Base-by-base conservation (phyloP, 1,140 invertebrate species). In the Drosophila kepulauana region DNA sequence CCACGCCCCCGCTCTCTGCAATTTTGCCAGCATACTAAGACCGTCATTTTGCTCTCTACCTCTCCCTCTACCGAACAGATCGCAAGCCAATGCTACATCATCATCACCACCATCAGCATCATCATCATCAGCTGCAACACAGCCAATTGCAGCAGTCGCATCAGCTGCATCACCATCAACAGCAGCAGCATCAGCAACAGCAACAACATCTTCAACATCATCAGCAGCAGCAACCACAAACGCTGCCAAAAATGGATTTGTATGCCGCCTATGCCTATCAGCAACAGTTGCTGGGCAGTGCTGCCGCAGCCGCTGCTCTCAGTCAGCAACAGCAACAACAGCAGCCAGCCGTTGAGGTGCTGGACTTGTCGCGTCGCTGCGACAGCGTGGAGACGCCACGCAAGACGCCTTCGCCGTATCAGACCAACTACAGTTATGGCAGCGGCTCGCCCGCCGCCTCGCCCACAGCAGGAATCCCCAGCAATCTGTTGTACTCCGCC, bases 331-430 rank as follows among this genome's bases (percentile, higher is more conserved):
- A 81, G n/a, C 84, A 80, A 8, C 84, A 76, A 20, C 75, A 58
- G 11, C 68, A 64, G 7, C 69, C 64, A 33, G 63, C 74, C 3
- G 78, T 77, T 4, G 91, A 90, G 59, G 92, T 89, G 6, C 64
- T 93, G 54, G 93, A 93, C 79, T 74, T 93, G 28, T 93, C 93
- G 5, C 79, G 82, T 11, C 91, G 87, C 61, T 91, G 92, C 41
- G 91, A 92, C 75, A 91, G 88, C 28, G 86, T 91, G n/a, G 92
- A 92, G 69, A 85, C 88, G 3, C 64, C 90, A 25, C 67, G 89
- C 25, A 92, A 93, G 75, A 92, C 92, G 0, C 84, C 91, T 1
- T 92, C 92, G 1, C 92, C 92, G 1, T 90, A 92, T 35, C 78
- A 92, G 64, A 81, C 90, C 35, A 92, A 68, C 64, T 91, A 79